These are phyloP conservation scores for Drosophila subpulchrella DNA, from an alignment of 1,140 invertebrate species.

Conservation along the genomic window DNA sequence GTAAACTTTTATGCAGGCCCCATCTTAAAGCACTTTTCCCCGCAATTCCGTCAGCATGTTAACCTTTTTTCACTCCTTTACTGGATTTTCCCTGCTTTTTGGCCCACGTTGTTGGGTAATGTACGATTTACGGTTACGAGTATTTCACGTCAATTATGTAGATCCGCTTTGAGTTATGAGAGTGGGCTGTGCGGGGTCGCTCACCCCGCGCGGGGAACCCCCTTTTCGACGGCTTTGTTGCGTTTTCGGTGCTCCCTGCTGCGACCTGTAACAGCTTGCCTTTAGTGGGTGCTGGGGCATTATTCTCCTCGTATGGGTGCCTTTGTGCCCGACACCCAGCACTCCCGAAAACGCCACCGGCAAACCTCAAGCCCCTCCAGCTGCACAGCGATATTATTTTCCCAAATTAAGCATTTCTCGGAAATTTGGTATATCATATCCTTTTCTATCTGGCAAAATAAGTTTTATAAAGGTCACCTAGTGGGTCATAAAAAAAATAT, in stretches of 20 bases:
- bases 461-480: not conserved
- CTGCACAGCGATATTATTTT: slow-evolving; percentile 16
- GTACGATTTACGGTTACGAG: slow-evolving; percentile 68
- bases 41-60: slow-evolving; percentile 58
- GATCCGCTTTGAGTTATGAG: slow-evolving; percentile 78
- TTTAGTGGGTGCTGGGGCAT: slow-evolving; percentile 26
- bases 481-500: not conserved
- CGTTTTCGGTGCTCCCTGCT: slow-evolving; percentile 6
- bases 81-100: too few relatives aligned
- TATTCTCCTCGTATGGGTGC: slow-evolving; percentile 20
- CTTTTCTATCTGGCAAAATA: not conserved
- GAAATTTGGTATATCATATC: not conserved
- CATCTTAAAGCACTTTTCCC: slow-evolving; percentile 57
- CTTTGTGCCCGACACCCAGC: slow-evolving; percentile 46
- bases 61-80: slow-evolving; percentile 46
- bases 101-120: slow-evolving; percentile 38
- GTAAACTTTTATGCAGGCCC: slow-evolving; percentile 61
- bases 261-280: slow-evolving; percentile 56
- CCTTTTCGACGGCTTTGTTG: slow-evolving; percentile 28
- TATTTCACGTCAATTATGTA: slow-evolving; percentile 78
- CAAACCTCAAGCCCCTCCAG: slow-evolving; percentile 15
- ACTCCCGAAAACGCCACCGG: slow-evolving; percentile 24
- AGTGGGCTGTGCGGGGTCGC: slow-evolving; percentile 44
- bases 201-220: not conserved
- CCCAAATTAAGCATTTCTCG: not conserved